phyloP scores from a whole-genome alignment of 2,797 vertebrate genomes.

The Caiman crocodilus region DNA sequence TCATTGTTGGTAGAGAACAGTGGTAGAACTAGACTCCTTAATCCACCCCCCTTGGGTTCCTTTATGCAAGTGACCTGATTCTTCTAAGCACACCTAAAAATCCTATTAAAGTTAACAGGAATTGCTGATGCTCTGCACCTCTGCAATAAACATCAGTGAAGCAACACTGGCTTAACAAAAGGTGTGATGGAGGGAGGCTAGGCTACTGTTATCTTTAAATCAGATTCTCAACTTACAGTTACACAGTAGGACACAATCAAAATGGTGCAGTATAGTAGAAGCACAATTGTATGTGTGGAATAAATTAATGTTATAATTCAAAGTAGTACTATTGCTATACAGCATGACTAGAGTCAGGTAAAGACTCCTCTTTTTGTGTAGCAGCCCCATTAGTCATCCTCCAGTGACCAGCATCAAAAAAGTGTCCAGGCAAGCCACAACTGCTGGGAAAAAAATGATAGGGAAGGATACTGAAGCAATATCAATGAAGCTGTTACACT shows the following conservation, averaged over 20 bases:
- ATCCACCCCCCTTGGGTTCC: background rate
- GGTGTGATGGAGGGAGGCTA: background rate
- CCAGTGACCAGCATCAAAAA: constrained; percentile 33
- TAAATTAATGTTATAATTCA: background rate
- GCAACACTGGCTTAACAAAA: background rate
- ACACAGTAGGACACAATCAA: background rate
- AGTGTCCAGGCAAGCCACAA: background rate
- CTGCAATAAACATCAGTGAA: background rate
- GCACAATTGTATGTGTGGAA: constrained; percentile 3
- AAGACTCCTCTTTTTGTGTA: constrained; percentile 11
- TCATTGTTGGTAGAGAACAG: background rate
- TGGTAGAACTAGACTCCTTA: background rate
- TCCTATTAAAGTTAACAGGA: background rate
- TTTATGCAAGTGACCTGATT: background rate
- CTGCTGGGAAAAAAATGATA: background rate
- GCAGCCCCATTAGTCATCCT: constrained; percentile 10
- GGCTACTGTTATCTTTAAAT: background rate
- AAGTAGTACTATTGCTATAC: constrained; percentile 33
- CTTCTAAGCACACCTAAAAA: background rate
- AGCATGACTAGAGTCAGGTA: constrained; percentile 24
- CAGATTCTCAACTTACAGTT: background rate
- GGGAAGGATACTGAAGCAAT: background rate
- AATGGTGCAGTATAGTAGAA: constrained; percentile 4
- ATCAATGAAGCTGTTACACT: constrained; percentile 8
- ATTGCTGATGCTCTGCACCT: background rate